Conservation (phyloP, 1,140 invertebrate species). For the Xylocopa sonorina region DNA sequence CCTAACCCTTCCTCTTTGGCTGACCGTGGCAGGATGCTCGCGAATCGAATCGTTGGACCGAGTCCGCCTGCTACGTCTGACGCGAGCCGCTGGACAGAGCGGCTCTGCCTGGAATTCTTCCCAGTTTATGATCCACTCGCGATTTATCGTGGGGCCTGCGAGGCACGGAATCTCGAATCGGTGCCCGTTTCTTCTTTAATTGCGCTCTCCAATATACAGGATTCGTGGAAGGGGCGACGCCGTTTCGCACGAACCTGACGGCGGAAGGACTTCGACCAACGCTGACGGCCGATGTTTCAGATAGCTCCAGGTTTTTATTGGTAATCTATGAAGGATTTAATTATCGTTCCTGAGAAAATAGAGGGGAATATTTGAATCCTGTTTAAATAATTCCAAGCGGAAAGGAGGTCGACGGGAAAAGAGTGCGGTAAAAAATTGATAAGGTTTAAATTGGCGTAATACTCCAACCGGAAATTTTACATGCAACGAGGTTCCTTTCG, state of each 20-base stretch:
- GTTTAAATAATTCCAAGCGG: no score
- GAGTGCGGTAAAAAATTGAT: no score
- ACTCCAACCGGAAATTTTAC: no score
- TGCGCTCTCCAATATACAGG: not conserved
- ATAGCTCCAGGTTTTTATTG: no score
- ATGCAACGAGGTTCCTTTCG: no score
- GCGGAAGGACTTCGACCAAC: not conserved
- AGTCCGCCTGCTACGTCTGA: not conserved
- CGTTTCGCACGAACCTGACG: not conserved
- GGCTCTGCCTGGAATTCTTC: not conserved
- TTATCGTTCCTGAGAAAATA: no score
- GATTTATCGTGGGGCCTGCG: conserved; percentile 10
- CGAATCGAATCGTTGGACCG: conserved; percentile 36
- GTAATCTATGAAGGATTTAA: no score
- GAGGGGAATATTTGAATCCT: no score
- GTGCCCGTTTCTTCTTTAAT: not conserved
- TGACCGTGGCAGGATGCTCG: not conserved
- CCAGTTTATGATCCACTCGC: conserved; percentile 32
- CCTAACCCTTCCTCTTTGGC: no score
- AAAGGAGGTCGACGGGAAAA: not conserved
- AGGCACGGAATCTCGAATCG: conserved; percentile 4
- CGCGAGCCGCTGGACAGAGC: not conserved
- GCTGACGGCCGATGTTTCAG: no score
- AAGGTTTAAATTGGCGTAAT: no score
- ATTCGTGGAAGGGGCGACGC: not conserved